Evolutionary conservation across 2,888 invertebrate species (phyloP).

Genomic region (Homarus gammarus): DNA sequence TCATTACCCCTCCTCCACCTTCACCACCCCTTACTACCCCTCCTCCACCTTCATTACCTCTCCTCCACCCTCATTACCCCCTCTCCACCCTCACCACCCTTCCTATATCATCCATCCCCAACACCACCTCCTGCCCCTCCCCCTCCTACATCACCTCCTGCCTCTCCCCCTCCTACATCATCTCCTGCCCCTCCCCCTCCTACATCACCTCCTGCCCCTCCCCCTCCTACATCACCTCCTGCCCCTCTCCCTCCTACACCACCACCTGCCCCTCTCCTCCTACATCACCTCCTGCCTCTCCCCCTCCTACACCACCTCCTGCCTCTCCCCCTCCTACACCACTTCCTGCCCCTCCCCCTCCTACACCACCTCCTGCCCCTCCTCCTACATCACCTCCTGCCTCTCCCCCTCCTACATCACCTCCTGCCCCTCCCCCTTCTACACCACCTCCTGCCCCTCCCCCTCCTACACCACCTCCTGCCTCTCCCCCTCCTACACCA

Average conservation of each 20-base stretch:
- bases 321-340: too few relatives aligned
- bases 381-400: too few relatives aligned
- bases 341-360: not conserved
- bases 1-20: not conserved
- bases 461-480: not conserved
- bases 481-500: not conserved
- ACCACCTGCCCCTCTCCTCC: not conserved
- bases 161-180: not conserved
- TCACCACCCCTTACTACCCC: not conserved
- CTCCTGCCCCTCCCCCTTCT: not conserved
- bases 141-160: not conserved
- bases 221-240: not conserved
- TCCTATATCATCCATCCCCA: too few relatives aligned
- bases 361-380: not conserved
- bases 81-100: not conserved
- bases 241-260: not conserved
- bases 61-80: too few relatives aligned
- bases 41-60: not conserved
- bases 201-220: not conserved
- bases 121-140: not conserved
- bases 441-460: not conserved
- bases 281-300: not conserved
- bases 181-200: slow-evolving; percentile 3
- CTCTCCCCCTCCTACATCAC: not conserved
- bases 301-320: not conserved